Conservation (phyloP, 2,888 invertebrate genomes). For the Limnephilus auricula region DNA sequence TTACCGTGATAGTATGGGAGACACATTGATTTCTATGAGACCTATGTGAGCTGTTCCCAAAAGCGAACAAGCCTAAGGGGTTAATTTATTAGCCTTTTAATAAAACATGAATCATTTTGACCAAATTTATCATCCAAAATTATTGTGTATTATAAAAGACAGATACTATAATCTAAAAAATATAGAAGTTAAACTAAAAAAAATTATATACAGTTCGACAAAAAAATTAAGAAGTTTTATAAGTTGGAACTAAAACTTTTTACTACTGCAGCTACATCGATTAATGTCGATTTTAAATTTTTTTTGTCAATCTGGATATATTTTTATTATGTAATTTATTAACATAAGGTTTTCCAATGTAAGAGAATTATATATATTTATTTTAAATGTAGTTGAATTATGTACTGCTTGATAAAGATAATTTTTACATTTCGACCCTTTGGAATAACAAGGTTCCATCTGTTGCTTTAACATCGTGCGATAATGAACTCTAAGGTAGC, state of each 20-base stretch:
- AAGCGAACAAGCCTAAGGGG: no score
- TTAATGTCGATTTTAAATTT: not conserved
- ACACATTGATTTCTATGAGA: no score
- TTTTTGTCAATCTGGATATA: not conserved
- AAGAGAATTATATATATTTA: not conserved
- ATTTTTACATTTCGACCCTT: not conserved
- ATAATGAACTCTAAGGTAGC: no score
- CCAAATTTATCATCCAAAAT: not conserved
- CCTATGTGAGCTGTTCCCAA: no score
- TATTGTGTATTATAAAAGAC: not conserved
- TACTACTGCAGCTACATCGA: no score
- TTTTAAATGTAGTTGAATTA: not conserved
- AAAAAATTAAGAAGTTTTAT: not conserved
- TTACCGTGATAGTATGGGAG: no score
- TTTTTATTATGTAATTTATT: not conserved
- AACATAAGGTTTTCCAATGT: not conserved
- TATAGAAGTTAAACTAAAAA: not conserved
- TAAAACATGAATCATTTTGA: not conserved
- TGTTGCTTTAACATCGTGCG: no score
- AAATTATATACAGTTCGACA: not conserved
- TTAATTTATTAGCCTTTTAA: not conserved
- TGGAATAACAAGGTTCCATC: no score
- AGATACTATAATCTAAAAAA: not conserved
- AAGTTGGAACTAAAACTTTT: not conserved
- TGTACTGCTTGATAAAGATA: not conserved